Evolutionary conservation across 35 echinoderm and acorn worm species (phyloP).

Genomic region (Ophioderma brevispina): DNA sequence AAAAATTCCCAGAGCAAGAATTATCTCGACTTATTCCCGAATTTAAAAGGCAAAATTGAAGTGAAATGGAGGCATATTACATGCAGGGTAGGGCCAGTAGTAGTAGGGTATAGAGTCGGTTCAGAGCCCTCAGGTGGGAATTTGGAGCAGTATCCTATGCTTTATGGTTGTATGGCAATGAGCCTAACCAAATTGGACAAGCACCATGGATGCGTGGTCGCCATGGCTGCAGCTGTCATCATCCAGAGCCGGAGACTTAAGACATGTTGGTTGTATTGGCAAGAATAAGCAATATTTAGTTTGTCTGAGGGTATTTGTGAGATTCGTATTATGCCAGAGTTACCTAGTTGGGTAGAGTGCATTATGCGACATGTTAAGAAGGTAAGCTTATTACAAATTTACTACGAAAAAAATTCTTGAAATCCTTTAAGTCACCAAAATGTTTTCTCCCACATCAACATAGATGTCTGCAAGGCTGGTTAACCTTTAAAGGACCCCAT

Average conservation of each 20-base stretch:
- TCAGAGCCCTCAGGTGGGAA: background rate
- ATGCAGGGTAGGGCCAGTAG: background rate
- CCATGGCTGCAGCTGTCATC: constrained; percentile 1
- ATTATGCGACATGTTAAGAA: too few species aligned
- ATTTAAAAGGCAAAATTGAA: background rate
- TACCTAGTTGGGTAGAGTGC: too few species aligned
- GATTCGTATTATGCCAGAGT: too few species aligned
- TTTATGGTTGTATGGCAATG: background rate
- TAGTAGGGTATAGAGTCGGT: background rate
- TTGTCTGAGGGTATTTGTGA: background rate
- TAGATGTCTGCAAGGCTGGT: too few species aligned
- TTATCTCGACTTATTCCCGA: too few species aligned
- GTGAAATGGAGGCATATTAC: background rate
- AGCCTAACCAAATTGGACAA: background rate
- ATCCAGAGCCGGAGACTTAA: background rate
- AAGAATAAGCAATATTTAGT: background rate
- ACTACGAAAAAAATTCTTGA: too few species aligned
- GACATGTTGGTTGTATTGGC: background rate
- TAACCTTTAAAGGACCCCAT: too few species aligned
- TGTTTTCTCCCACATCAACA: too few species aligned
- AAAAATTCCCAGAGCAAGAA: too few species aligned
- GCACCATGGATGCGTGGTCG: background rate
- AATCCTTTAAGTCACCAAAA: too few species aligned
- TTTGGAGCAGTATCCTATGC: background rate
- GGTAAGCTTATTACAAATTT: too few species aligned